Base-by-base conservation (phyloP, 2,113 vertebrate species). In the Ifrita kowaldi region DNA sequence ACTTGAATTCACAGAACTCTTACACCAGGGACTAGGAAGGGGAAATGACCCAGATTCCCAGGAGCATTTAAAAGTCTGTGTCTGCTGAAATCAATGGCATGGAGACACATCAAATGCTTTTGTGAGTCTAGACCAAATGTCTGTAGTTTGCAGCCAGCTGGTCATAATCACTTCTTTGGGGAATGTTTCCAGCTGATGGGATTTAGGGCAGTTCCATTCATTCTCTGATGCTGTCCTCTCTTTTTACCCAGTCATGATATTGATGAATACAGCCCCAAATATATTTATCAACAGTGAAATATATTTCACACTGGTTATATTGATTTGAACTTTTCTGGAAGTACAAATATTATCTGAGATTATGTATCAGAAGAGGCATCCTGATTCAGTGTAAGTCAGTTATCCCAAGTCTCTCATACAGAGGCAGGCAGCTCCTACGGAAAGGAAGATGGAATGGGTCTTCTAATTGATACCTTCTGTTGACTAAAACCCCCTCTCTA, bases 161-260 rank as follows among this genome's bases (percentile, higher is more conserved):
- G 70, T 74, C 78, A 41, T 90, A 80, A 91, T 90, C 84, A 33
- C 68, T 59, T 96, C 87, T 90, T 77, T 63, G 68, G 95, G 85
- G 79, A 88, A 70, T 92, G 47, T 96, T 97, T 96, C 91, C 94
- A 97, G 82, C 75, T 90, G 87, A 85, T 95, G 90, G 83, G 91
- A 95, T 94, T 93, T 90, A 90, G 75, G 64, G 60, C 84, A 93
- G 37, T 47, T 50, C 37, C 64, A 70, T 77, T 90, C 63, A 39
- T 16, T 93, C 71, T 52, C 67, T 81, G 42, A 21, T 80, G 35
- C 32, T 70, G 50, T 88, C 70, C 69, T 87, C 52, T 91, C 32
- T 68, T 89, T 89, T 69, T 62, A 68, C 35, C 46, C 35, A 65
- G 0, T 53, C 3, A 1, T 87, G 18, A 26, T 83, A 73, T 50